Evolutionary conservation across 1,140 invertebrate species (phyloP), one percentile per base, ranked within the genome.

Genomic region (Holotrichia oblita): DNA sequence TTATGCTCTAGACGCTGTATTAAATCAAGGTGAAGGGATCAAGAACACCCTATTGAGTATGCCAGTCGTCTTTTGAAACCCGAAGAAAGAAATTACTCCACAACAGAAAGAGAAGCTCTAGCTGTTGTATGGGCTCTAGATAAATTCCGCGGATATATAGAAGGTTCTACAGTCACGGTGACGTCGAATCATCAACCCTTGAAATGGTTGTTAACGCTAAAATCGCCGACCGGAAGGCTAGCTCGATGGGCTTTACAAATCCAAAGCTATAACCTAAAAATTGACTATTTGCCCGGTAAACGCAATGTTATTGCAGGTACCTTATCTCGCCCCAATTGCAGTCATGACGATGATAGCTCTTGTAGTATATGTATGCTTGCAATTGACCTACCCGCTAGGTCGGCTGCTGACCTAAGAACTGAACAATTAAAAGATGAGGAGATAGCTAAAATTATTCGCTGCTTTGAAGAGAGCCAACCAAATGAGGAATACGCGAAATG

Each of bases 101-200:
- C 81, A 14, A 86, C 85, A 0, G 85, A 89, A 80, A 78, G 81
- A 69, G 87, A 89, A 85, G 83, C 82, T 76, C 80, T 89, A 14
- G 87, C 87, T 2, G 81, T 89, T n/a, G 73, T 89, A 3, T 84
- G 82, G 81, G 85, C 84, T 0, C 81, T 89, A 0, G 80, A 85
- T 48, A 83, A 87, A 44, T 86, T 87, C 72, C 2, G 42, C 2
- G 14, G 8, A 14, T 44, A 44, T 14, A 44, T 44, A 10, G 42
- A 44, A 44, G 42, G 42, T 10, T 9, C 42, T 10, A 14, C 8
- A 44, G 42, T 44, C 14, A 44, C 42, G 1, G 27, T 34, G 27
- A 34, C 27, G 27, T 34, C 27, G 4, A 4, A 34, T 34, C 27
- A 34, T 4, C 27, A 44, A 44, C 14, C 42, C 7, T 14, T 44